These are phyloP conservation scores for Tokudaia tokunoshimensis DNA, from an alignment of 2,797 vertebrate genomes.

Conservation along the genomic window DNA sequence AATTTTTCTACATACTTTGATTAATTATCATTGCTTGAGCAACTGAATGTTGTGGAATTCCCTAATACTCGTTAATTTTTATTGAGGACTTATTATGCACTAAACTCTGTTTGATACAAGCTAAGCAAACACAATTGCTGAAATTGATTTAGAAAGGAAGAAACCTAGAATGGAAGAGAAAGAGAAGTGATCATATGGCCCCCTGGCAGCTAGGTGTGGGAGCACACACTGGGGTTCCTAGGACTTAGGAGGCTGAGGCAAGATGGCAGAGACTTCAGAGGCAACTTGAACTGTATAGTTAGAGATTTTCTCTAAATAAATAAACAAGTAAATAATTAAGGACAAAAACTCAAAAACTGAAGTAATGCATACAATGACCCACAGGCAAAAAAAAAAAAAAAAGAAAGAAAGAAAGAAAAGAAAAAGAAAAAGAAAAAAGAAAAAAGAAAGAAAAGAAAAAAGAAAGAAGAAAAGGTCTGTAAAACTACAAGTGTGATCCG, in stretches of 20 bases:
- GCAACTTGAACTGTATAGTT: not conserved
- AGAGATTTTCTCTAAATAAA: not conserved
- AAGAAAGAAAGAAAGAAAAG: too few species aligned
- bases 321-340: not conserved
- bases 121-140: not conserved
- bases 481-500: not conserved
- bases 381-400: not conserved
- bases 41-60: not conserved
- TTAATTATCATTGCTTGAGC: not conserved
- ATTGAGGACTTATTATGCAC: not conserved
- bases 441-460: not conserved
- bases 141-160: slow-evolving; percentile 1
- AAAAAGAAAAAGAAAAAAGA: too few species aligned
- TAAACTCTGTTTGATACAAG: not conserved
- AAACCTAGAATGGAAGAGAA: not conserved
- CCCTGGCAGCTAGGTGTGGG: not conserved
- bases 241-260: not conserved
- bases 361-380: not conserved
- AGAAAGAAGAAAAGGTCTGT: not conserved
- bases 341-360: not conserved
- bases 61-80: slow-evolving; percentile 47
- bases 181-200: not conserved
- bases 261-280: not conserved
- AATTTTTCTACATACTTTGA: slow-evolving; percentile 22
- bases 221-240: not conserved